Base-by-base conservation (phyloP, 2,888 invertebrate species). In the Dinocampus coccinellae region DNA sequence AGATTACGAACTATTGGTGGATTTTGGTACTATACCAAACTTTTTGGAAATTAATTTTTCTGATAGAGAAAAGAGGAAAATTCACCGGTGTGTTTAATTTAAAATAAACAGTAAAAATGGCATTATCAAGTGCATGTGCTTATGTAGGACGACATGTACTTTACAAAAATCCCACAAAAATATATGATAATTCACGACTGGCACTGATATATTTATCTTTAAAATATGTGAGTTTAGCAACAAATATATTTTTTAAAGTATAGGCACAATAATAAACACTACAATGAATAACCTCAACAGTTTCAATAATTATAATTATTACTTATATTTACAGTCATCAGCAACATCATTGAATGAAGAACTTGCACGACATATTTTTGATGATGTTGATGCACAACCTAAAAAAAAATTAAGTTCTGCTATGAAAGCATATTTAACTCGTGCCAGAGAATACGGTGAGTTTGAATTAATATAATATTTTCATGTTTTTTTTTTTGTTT, bases 401-500 rank as follows among this genome's bases (percentile, higher is more conserved):
- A 47, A 42, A 20, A 91, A 91, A 80, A 92, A 91, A 82, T 90
- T 94, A 3, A 97, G 94, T 87, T 95, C 94, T 89, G 96, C 97
- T 7, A 97, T 98, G 97, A 92, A 91, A 86, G 92, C 94, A 0
- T 98, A 97, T 87, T 89, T 98, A 74, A 93, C 96, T 85, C 90
- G 95, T 82, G 94, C 97, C 7, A 90, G 90, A 81, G 92, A 93
- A 82, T 93, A 97, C 84, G 94, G 91, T 91, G 70, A 52, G 76
- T 74, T 63, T 6, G n/a, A n/a, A n/a, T n/a, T n/a, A n/a, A n/a
- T n/a, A n/a, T n/a, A n/a, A n/a, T n/a, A n/a, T n/a, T n/a, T n/a
- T n/a, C n/a, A n/a, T n/a, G n/a, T n/a, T n/a, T n/a, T n/a, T n/a
- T n/a, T n/a, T n/a, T n/a, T n/a, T n/a, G n/a, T n/a, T n/a, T n/a